Base-by-base conservation (phyloP, 1,140 invertebrate species). In the Tetraneura akinire region DNA sequence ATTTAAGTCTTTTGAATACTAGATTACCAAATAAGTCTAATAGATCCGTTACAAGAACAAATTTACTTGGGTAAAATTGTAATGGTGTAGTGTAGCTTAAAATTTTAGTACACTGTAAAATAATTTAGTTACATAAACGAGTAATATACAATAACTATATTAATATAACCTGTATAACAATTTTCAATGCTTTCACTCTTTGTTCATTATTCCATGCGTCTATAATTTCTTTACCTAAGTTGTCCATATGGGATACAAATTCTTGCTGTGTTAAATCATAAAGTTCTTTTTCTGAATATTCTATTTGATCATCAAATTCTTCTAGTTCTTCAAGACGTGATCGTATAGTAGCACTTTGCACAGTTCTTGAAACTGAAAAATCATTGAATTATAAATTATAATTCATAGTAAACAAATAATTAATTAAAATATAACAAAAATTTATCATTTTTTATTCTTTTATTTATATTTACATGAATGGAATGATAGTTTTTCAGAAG, bases 41-140 rank as follows among this genome's bases (percentile, higher is more conserved):
- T 81, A 98, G 96, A 85, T 98, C 96, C 60, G 95, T 97, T 57
- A 98, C 93, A 1, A 98, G 88, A 42, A 97, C 94, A 90, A 96
- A 99, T 89, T 98, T 98, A 86, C 95, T 97, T 0, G 97, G 97
- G 89, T 98, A 99, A 87, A 98, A 98, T 83, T 92, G 92, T 83
- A 97, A 91, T 0, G 94, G 95, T 82, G 90, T 91, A 18, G 93
- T 93, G 85, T 98, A 95, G 9, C 92, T 91, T 32, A 98, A 86
- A 82, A 98, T 87, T 88, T 98, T 98, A 26, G 96, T 93, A 88
- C 95, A 97, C 89, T 98, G 84, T 57, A 88, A 87, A 83, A 84
- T 82, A 82, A 70, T 29, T 70, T 18, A 29, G 3, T 11, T 1
- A 49, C 32, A 1, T 29, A 51, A 8, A 49, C 1, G 29, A 18